Base-by-base conservation (phyloP, 2,113 vertebrate species). In the Lepidothrix coronata region DNA sequence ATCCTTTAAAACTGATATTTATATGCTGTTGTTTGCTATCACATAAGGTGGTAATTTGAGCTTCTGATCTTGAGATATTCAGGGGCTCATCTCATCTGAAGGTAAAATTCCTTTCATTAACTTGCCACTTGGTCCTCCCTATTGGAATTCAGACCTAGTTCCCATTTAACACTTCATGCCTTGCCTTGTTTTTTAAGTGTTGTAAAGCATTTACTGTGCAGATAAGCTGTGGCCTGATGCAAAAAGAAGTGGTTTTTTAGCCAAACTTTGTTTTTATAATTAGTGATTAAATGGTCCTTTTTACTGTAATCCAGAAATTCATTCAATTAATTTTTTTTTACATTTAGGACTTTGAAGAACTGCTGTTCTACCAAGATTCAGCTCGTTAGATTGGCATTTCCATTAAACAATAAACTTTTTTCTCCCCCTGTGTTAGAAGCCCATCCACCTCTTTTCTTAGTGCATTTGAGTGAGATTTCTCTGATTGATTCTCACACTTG, bases 321-420 rank as follows among this genome's bases (percentile, higher is more conserved):
- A 33, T 77, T 82, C 57, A 78, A 48, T 63, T 81, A 14, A 31
- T n/a, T 93, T 93, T 24, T 24, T 10, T 82, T 96, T 93, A 93
- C 59, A 80, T 79, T 95, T 93, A 91, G 51, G 63, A 71, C 41
- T 88, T 92, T 68, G 74, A 85, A 95, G 95, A 95, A 91, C 39
- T 51, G 46, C 44, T 80, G 6, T 84, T n/a, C 7, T 49, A 58
- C 5, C 11, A 82, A 46, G 39, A 7, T 93, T 91, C 68, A 73
- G 27, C 63, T 65, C 37, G 3, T 87, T 95, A 87, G 19, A 43
- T 86, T 93, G 89, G 54, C 75, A 93, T 89, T 97, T 96, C 76
- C 77, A 88, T 51, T 10, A 88, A 88, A 70, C 61, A 94, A 82
- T 61, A 78, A 94, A 68, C 20, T 30, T 74, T 96, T 78, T 72